phyloP scores from a whole-genome alignment of 1,140 invertebrate genomes.

The Elymnias hypermnestra region DNA sequence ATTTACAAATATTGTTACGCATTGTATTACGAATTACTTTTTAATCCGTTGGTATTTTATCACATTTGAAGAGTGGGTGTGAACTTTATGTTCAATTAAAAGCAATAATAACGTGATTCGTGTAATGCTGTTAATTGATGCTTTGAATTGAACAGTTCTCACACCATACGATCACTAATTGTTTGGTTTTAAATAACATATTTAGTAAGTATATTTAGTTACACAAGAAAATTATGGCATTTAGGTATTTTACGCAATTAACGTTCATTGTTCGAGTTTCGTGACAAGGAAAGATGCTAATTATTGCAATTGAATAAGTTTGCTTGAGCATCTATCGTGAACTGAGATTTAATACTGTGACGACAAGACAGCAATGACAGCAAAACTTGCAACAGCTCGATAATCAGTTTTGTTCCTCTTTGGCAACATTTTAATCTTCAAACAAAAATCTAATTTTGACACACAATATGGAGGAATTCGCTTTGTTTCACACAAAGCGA shows the following conservation, averaged over 20 bases:
- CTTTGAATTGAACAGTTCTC: conserved; percentile 6
- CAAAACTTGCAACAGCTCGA: neutral
- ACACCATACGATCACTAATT: conserved; percentile 13
- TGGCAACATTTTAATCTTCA: too few relatives aligned
- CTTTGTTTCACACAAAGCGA: too few relatives aligned
- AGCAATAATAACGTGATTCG: conserved; percentile 25
- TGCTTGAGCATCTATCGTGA: conserved; percentile 11
- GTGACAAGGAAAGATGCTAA: conserved; percentile 1
- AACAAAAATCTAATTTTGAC: neutral
- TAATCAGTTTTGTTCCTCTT: conserved; percentile 18
- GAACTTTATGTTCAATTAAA: conserved; percentile 22
- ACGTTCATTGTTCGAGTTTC: conserved; percentile 6
- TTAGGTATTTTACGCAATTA: neutral
- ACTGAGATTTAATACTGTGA: conserved; percentile 14
- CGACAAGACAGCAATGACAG: conserved; percentile 12
- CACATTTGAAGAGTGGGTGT: conserved; percentile 30
- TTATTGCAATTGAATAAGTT: conserved; percentile 12
- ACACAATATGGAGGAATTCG: too few relatives aligned
- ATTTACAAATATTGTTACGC: conserved; percentile 45
- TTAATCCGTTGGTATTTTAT: conserved; percentile 24
- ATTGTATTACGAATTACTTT: conserved; percentile 16
- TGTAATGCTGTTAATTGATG: conserved; percentile 2
- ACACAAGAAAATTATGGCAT: conserved; percentile 1
- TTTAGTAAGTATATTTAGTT: neutral
- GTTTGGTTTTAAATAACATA: conserved; percentile 10